These are phyloP conservation scores for Plotosus lineatus DNA, from an alignment of 2,113 vertebrate genomes.

Conservation along the genomic window DNA sequence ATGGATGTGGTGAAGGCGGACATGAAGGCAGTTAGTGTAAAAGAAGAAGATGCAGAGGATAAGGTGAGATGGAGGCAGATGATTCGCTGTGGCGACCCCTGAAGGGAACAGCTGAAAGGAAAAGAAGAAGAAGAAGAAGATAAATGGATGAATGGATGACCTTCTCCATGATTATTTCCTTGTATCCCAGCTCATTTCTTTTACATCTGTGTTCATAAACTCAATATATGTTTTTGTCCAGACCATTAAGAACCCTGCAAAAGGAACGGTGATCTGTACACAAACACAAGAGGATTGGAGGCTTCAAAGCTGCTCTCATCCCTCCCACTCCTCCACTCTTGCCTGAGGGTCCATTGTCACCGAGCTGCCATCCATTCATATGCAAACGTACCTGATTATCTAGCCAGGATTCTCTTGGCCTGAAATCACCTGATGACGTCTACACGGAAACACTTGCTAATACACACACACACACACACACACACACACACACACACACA, in stretches of 20 bases:
- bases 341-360: slow-evolving; percentile 41
- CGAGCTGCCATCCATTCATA: slow-evolving; percentile 35
- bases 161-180: too few species aligned
- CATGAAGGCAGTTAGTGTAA: too few species aligned
- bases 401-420: slow-evolving; percentile 17
- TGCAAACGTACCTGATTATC: slow-evolving; percentile 33
- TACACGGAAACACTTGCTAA: neutral
- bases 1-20: too few species aligned
- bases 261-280: neutral
- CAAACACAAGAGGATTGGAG: neutral
- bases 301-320: slow-evolving; percentile 41
- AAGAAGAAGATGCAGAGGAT: too few species aligned
- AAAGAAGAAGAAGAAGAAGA: too few species aligned
- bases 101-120: too few species aligned
- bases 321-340: slow-evolving; percentile 42
- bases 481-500: neutral
- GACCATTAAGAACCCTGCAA: neutral
- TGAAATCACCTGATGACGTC: slow-evolving; percentile 19
- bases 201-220: neutral
- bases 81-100: too few species aligned
- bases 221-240: neutral
- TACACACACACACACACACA: neutral
- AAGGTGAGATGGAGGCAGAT: too few species aligned
- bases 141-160: too few species aligned
- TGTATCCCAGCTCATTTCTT: too few species aligned